phyloP scores from a whole-genome alignment of 2,797 vertebrate species.

The Mico argentatus region DNA sequence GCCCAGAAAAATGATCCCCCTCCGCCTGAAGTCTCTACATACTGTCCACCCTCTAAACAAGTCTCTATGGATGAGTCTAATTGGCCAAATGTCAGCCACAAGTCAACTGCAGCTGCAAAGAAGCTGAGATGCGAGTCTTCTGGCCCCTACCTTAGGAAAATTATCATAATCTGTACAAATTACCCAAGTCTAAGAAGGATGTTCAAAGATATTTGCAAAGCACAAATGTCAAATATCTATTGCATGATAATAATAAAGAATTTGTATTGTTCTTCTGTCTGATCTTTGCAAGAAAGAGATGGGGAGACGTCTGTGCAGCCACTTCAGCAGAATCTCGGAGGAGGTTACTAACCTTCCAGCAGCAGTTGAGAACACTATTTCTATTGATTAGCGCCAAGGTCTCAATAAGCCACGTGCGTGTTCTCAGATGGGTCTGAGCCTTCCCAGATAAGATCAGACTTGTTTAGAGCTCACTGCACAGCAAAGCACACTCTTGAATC shows the following conservation, averaged over 20 bases:
- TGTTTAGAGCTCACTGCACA: neutral
- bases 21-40: neutral
- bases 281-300: neutral
- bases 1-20: neutral
- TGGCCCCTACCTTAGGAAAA: neutral
- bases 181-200: neutral
- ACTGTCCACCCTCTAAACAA: neutral
- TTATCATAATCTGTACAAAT: neutral
- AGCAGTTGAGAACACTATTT: neutral
- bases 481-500: neutral
- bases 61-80: neutral
- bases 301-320: neutral
- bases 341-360: neutral
- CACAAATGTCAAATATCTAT: neutral
- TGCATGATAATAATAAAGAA: neutral
- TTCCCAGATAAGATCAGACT: conserved; percentile 20
- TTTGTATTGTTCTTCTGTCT: neutral
- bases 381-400: neutral
- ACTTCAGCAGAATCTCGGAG: neutral
- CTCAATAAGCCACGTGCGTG: neutral
- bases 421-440: neutral
- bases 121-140: neutral
- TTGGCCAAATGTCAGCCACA: neutral
- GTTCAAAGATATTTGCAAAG: neutral
- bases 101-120: neutral